phyloP scores from a whole-genome alignment of 2,888 invertebrate species.

The Pecten maximus region DNA sequence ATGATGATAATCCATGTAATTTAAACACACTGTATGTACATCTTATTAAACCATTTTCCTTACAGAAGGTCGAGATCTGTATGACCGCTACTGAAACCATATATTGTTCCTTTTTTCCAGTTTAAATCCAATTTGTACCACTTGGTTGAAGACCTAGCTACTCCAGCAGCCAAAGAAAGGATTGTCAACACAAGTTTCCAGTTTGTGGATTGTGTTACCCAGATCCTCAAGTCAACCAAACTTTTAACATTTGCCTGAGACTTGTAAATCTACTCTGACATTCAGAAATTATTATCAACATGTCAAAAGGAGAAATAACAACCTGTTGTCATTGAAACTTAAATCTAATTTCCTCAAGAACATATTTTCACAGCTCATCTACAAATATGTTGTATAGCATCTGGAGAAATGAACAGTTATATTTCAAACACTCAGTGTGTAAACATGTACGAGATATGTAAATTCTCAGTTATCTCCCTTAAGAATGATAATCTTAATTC shows the following conservation, averaged over 20 bases:
- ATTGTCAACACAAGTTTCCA: conserved; percentile 73
- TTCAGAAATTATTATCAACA: background rate
- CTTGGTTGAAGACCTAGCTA: conserved; percentile 64
- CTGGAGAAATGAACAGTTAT: background rate
- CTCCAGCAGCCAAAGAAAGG: conserved; percentile 70
- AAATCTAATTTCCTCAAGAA: background rate
- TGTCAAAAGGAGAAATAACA: background rate
- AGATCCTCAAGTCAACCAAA: conserved; percentile 77
- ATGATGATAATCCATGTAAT: too few species aligned
- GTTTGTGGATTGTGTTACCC: conserved; percentile 78
- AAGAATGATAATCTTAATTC: too few species aligned
- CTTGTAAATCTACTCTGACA: background rate
- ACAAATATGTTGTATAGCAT: background rate
- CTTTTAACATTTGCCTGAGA: conserved; percentile 78
- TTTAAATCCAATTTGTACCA: conserved; percentile 81
- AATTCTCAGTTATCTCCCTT: too few species aligned
- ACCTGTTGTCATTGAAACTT: background rate
- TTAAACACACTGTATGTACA: too few species aligned
- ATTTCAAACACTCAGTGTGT: background rate
- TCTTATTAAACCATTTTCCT: too few species aligned
- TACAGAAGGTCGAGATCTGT: too few species aligned
- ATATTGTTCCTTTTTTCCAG: conserved; percentile 67
- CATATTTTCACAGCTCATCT: background rate
- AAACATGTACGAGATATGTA: background rate
- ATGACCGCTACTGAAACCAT: background rate